phyloP scores from a whole-genome alignment of 2,888 invertebrate genomes.

The Adelognathus sp. region DNA sequence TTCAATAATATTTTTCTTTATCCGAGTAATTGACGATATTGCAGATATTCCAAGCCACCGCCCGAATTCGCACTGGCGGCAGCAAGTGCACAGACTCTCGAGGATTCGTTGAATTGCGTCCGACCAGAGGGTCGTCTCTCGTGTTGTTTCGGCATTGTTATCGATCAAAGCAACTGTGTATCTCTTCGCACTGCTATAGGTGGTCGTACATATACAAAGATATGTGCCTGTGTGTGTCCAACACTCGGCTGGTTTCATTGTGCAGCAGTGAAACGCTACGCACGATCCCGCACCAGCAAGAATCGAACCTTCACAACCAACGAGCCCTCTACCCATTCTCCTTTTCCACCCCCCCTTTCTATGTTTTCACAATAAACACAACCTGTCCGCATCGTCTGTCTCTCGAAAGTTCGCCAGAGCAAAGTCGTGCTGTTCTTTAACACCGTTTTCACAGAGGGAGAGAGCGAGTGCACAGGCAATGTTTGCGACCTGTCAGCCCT shows the following conservation, averaged over 20 bases:
- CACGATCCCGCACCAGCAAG: not conserved
- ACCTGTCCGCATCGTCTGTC: slow-evolving; percentile 71
- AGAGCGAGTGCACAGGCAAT: not conserved
- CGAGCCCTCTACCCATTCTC: not conserved
- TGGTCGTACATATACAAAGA: not conserved
- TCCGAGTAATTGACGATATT: slow-evolving; percentile 55
- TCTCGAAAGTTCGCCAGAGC: slow-evolving; percentile 59
- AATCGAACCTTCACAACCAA: not conserved
- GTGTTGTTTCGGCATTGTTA: slow-evolving; percentile 57
- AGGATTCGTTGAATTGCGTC: not conserved
- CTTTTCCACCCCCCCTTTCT: not conserved
- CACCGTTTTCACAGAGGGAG: not conserved
- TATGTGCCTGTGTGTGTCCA: slow-evolving; percentile 26
- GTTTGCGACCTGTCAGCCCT: slow-evolving; percentile 51
- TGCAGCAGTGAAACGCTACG: slow-evolving; percentile 55
- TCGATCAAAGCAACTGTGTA: slow-evolving; percentile 61
- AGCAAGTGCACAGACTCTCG: slow-evolving; percentile 26
- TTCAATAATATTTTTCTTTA: slow-evolving; percentile 57
- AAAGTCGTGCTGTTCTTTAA: slow-evolving; percentile 63
- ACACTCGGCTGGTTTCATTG: slow-evolving; percentile 52
- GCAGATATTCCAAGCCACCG: slow-evolving; percentile 19
- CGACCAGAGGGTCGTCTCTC: not conserved
- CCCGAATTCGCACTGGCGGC: not conserved
- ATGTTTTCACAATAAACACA: slow-evolving; percentile 79
- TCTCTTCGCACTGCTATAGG: slow-evolving; percentile 1